Base-by-base conservation (phyloP, 2,113 vertebrate species). In the Barbus barbus region DNA sequence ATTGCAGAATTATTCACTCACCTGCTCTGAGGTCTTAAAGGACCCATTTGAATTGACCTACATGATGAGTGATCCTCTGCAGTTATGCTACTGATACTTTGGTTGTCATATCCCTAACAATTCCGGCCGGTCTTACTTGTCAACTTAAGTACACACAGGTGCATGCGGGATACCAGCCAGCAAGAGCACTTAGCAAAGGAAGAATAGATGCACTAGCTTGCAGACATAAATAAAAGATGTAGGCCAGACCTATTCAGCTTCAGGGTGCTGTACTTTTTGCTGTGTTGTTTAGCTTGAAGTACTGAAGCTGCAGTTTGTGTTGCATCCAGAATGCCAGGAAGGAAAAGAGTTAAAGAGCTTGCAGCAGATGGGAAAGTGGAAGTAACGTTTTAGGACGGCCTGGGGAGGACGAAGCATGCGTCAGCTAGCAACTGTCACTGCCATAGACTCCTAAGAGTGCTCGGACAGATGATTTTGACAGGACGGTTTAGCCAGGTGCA, bases 381-480 rank as follows among this genome's bases (percentile, higher is more conserved):
- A 92, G 89, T 80, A 83, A 90, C 87, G 87, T 89, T 90, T 83
- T 87, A 88, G 82, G 71, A 88, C 87, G 91, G 91, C 93, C 91
- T 92, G 90, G 86, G 86, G 89, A 92, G 93, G 91, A 94, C 91
- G 89, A 87, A 83, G 83, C 84, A 85, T 88, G 88, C 80, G 80
- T 86, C 61, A 86, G 83, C 71, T 83, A 83, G 90, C 91, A 89
- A 75, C 60, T 86, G 86, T 90, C 88, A 88, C 79, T 82, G 81
- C 84, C 86, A 81, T 71, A 78, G 33, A 69, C 86, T 90, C 86
- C 48, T 90, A 89, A 86, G 58, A 65, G 78, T 73, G 72, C 85
- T 56, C 31, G 81, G 60, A 90, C 84, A 86, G 83, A 84, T 89
- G 79, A 69, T 78, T 84, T 84, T 83, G 78, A 77, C 83, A 89